Conservation (phyloP, 2,113 vertebrate species). For the Nesogale talazaci region DNA sequence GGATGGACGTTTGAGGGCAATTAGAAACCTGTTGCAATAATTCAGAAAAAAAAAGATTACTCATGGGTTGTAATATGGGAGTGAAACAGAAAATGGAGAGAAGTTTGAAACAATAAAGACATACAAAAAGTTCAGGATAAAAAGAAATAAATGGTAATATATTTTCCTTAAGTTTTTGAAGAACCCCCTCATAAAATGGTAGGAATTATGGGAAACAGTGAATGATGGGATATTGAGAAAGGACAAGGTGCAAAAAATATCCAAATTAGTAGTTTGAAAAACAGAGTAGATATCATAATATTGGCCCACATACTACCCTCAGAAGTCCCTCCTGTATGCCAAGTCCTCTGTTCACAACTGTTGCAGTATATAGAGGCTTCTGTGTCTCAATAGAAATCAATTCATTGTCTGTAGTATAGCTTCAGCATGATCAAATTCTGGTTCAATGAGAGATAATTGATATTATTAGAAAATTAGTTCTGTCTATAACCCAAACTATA, state of each 20-base stretch:
- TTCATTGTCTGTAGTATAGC: not conserved
- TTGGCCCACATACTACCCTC: not conserved
- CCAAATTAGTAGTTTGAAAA: not conserved
- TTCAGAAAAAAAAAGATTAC: not conserved
- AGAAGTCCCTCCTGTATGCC: not conserved
- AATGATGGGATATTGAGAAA: not conserved
- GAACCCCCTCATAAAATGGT: no score
- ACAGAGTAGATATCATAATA: not conserved
- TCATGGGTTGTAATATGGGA: not conserved
- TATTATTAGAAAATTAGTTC: slow-evolving; percentile 2
- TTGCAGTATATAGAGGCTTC: not conserved
- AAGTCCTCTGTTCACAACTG: not conserved
- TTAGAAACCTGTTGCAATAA: not conserved
- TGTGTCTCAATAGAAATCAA: not conserved
- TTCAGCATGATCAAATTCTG: slow-evolving; percentile 6
- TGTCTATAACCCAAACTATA: not conserved
- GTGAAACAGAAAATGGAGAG: not conserved
- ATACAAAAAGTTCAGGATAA: no score
- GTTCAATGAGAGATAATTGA: not conserved
- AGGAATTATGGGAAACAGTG: not conserved
- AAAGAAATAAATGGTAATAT: no score
- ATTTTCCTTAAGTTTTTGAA: no score
- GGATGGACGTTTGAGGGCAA: not conserved
- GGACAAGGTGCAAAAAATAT: not conserved
- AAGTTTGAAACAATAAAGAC: no score